Base-by-base conservation (phyloP, 2,797 vertebrate genomes). In the Molossus alvarezi region DNA sequence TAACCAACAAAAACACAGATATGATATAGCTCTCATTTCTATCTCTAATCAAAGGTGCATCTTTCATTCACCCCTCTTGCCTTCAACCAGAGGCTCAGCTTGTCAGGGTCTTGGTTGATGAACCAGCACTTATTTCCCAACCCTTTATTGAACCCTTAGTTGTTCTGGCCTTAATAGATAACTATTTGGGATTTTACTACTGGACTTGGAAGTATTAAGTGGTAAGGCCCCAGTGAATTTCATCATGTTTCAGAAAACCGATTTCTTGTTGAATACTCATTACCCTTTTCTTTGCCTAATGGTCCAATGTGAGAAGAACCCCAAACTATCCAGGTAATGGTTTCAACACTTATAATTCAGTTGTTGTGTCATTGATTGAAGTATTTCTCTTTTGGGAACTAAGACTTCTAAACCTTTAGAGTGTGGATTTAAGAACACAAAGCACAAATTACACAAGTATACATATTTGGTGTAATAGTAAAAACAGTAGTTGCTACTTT, bases 341-440 rank as follows among this genome's bases (percentile, higher is more conserved):
- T 58, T 86, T 90, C 76, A 88, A 90, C 20, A 82, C 15, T 87
- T 83, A 29, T 9, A 73, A 79, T 88, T 88, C 27, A 72, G 3
- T 55, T 95, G 4, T 67, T 92, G 12, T 37, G 18, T 88, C 45
- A 79, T 67, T 91, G 64, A 83, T 58, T 51, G 23, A 82, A 82
- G 6, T 57, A 87, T 58, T 90, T 87, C 55, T 87, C 14, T 72
- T 79, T 82, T 14, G 29, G 45, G 20, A 90, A 90, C 67, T 53
- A 41, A 86, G 72, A 29, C 27, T 7, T 76, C 45, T 72, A 72
- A 79, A 55, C 6, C 29, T 48, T 5, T 41, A 55, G 51, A 60
- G 29, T 29, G 1, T 73, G 57, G 76, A 77, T 23, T 27, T 27
- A 65, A 79, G 20, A 10, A 57, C 14, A 88, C 21, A 48, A 77